Evolutionary conservation across 2,797 vertebrate species (phyloP), one percentile per base, ranked within the genome.

Genomic region (Geotria australis): DNA sequence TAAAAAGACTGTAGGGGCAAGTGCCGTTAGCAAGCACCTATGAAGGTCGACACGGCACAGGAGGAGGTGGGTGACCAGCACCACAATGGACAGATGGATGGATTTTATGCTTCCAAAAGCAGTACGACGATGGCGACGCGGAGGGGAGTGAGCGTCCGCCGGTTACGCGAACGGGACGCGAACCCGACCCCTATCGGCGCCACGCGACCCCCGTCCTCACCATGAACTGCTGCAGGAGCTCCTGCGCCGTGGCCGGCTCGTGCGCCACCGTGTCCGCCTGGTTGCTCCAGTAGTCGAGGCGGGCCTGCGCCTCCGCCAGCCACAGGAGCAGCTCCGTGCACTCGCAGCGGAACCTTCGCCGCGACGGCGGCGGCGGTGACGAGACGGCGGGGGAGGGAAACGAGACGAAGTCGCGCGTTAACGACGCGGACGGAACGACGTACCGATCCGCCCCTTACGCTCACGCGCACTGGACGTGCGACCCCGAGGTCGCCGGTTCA

Each of bases 301-400:
- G 62, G 59, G 73, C 73, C 62, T 70, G 73, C 60, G 83, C 73
- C 46, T 64, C 65, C 51, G 64, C 67, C 69, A 85, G 69, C 86
- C 85, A 96, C n/a, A 68, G 68, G 10, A 58, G 63, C 57, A 93
- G 66, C 2, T 62, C 66, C 7, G 70, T 68, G 0, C 71, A 76
- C 61, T 79, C 76, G 15, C 46, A 63, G 56, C 63, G 67, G 60
- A 81, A 91, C 64, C 88, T 96, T 68, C 14, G 8, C 46, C 9
- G 47, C 9, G 63, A 12, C 59, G 49, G 11, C 12, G 60, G 45
- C 24, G n/a, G n/a, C n/a, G n/a, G n/a, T n/a, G n/a, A n/a, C n/a
- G n/a, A n/a, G n/a, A n/a, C 47, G 10, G 14, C 9, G 10, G 2
- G 4, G 14, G 5, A 14, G 15, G 3, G 8, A 9, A 47, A 2